phyloP scores from a whole-genome alignment of 2,888 invertebrate species.

The Zaprionus bogoriensis region DNA sequence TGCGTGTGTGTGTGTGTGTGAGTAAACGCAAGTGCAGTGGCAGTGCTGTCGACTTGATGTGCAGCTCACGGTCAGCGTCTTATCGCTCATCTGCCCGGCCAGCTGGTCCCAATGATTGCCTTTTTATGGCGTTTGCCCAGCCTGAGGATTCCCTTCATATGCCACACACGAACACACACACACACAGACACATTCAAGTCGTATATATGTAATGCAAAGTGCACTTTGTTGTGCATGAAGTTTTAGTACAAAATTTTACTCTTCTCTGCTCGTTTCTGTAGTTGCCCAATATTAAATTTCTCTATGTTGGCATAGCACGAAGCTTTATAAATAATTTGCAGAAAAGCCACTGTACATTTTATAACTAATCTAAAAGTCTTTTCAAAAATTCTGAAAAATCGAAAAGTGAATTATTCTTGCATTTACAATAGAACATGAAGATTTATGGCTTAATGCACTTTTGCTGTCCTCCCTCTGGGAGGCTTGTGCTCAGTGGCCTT shows the following conservation, averaged over 20 bases:
- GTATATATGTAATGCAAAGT: not conserved
- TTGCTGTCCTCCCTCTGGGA: not conserved
- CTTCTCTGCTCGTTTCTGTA: not conserved
- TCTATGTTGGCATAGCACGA: too few relatives aligned
- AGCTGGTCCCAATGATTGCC: constrained; percentile 1
- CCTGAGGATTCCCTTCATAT: not conserved
- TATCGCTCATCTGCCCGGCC: constrained; percentile 6
- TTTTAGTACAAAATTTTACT: constrained; percentile 1
- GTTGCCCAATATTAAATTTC: not conserved
- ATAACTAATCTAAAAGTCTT: too few relatives aligned
- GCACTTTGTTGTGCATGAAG: constrained; percentile 21
- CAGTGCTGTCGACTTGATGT: constrained; percentile 23
- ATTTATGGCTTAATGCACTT: not conserved
- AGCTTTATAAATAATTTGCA: too few relatives aligned
- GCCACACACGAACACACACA: not conserved
- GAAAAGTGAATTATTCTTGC: not conserved
- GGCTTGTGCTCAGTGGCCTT: not conserved
- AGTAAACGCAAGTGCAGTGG: not conserved
- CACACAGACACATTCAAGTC: not conserved
- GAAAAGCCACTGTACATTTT: too few relatives aligned
- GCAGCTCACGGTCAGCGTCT: not conserved
- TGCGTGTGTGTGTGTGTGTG: constrained; percentile 14
- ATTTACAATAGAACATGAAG: not conserved
- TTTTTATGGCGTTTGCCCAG: constrained; percentile 7
- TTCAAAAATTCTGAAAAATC: too few relatives aligned